These are phyloP conservation scores for Gulo gulo DNA, from an alignment of 2,113 vertebrate genomes.

Conservation along the genomic window DNA sequence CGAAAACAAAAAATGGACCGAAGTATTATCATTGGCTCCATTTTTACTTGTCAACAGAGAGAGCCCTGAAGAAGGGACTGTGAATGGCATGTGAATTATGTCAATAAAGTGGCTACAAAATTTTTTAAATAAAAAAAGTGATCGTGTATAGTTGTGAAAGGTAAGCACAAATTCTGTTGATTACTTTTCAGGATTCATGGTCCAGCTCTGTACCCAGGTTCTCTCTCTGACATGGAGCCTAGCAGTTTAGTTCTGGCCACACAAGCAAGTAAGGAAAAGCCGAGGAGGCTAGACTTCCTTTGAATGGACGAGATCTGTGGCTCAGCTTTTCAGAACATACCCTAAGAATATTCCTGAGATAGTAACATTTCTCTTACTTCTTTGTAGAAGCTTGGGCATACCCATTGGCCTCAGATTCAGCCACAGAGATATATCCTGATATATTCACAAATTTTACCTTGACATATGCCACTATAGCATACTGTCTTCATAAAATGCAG, in stretches of 20 bases:
- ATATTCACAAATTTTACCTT: neutral
- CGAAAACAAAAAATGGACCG: constrained; percentile 24
- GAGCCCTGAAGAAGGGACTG: neutral
- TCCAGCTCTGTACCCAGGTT: neutral
- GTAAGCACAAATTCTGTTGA: neutral
- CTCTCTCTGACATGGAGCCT: neutral
- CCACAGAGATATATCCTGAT: neutral
- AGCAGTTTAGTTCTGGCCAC: neutral
- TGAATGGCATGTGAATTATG: neutral
- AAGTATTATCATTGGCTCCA: neutral
- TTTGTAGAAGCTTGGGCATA: neutral
- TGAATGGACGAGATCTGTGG: neutral
- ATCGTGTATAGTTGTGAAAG: neutral
- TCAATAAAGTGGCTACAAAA: neutral
- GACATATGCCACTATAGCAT: neutral
- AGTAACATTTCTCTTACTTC: neutral
- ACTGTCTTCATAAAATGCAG: neutral
- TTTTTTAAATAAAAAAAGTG: neutral
- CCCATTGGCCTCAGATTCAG: neutral
- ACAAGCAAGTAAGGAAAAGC: neutral
- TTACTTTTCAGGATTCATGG: neutral
- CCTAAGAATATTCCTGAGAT: neutral
- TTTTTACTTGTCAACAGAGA: constrained; percentile 10
- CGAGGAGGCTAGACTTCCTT: neutral
- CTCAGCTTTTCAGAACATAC: neutral